Evolutionary conservation across 1,140 invertebrate species (phyloP).

Genomic region (Sitophilus oryzae): DNA sequence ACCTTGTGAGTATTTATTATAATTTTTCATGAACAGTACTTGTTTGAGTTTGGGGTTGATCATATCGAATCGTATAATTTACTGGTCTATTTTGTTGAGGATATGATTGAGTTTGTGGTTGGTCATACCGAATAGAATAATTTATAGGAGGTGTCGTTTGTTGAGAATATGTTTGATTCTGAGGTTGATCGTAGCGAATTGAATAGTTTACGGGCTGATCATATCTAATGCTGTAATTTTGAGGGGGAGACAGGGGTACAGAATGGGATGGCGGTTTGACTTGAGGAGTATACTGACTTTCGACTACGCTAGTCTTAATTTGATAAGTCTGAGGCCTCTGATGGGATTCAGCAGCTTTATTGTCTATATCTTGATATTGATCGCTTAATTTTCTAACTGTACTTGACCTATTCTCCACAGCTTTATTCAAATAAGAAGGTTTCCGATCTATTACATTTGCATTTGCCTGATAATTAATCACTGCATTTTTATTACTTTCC

Average conservation of each 20-base stretch:
- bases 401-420: slow-evolving; percentile 21
- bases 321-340: slow-evolving; percentile 21
- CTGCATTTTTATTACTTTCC: slow-evolving; percentile 17
- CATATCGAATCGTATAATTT: slow-evolving; percentile 9
- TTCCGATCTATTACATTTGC: slow-evolving; percentile 5
- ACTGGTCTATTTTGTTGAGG: not conserved
- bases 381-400: slow-evolving; percentile 40
- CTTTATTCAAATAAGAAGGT: slow-evolving; percentile 17
- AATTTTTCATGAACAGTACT: not conserved
- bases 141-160: slow-evolving; percentile 19
- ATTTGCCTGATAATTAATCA: not conserved
- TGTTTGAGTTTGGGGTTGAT: slow-evolving; percentile 15
- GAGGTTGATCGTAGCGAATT: not conserved
- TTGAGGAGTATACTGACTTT: slow-evolving; percentile 17
- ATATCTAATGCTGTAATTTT: slow-evolving; percentile 12
- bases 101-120: slow-evolving; percentile 23
- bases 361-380: slow-evolving; percentile 35
- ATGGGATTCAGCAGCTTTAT: slow-evolving; percentile 14
- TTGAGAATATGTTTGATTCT: slow-evolving; percentile 21
- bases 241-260: slow-evolving; percentile 1
- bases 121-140: slow-evolving; percentile 16
- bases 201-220: slow-evolving; percentile 16
- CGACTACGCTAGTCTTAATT: slow-evolving; percentile 18
- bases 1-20: not conserved
- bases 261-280: slow-evolving; percentile 4